phyloP scores from a whole-genome alignment of 2,797 vertebrate species.

The Typhlichthys subterraneus region DNA sequence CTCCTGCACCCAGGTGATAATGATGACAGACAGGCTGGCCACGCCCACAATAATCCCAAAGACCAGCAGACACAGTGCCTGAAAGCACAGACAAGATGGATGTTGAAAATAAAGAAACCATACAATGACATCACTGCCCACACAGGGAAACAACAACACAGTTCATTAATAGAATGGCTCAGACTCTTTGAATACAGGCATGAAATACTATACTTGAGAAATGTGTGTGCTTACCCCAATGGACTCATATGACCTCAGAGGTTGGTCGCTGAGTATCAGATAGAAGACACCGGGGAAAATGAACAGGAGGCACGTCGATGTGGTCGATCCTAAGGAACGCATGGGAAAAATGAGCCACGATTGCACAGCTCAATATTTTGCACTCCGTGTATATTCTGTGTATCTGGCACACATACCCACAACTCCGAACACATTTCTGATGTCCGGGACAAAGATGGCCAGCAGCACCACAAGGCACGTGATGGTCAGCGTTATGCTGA shows the following conservation, averaged over 20 bases:
- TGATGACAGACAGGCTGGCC: slow-evolving; percentile 84
- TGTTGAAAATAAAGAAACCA: slow-evolving; percentile 2
- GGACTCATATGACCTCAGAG: slow-evolving; percentile 81
- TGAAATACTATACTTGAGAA: neutral
- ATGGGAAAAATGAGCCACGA: too few relatives aligned
- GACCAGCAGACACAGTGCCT: slow-evolving; percentile 75
- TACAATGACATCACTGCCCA: neutral
- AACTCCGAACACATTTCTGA: slow-evolving; percentile 90
- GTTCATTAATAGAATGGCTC: neutral
- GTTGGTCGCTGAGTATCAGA: slow-evolving; percentile 85
- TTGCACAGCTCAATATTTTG: neutral
- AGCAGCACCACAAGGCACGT: slow-evolving; percentile 83
- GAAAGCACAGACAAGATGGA: slow-evolving; percentile 26
- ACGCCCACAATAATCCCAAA: slow-evolving; percentile 86
- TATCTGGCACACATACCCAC: slow-evolving; percentile 80
- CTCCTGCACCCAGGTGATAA: slow-evolving; percentile 79
- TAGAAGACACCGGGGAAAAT: slow-evolving; percentile 93
- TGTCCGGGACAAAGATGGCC: slow-evolving; percentile 91
- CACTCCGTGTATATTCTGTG: neutral
- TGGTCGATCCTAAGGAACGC: slow-evolving; percentile 84
- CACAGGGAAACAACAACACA: neutral
- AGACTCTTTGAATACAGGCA: neutral
- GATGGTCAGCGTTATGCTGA: slow-evolving; percentile 78
- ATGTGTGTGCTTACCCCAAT: slow-evolving; percentile 80
- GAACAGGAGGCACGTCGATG: slow-evolving; percentile 90